A percentile compares a stretch with the other conserved stretches of the same genome.
phyloP scores from a whole-genome alignment of 2,888 invertebrate species.

The Acleris cristana region DNA sequence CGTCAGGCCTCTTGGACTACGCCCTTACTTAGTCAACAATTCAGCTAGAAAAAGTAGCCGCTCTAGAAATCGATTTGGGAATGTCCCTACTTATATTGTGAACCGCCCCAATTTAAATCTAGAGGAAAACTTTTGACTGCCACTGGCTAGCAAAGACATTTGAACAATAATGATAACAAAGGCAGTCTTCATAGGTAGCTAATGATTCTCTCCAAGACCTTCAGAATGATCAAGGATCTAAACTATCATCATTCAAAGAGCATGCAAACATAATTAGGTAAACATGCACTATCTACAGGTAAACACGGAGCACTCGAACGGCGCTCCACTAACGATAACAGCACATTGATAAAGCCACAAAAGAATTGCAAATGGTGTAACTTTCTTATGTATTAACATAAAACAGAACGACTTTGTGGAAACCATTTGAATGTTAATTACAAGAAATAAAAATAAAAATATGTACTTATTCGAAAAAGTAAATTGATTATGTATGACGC shows the following conservation, averaged over 20 bases:
- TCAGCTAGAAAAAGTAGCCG: not conserved
- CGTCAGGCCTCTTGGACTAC: too few species aligned
- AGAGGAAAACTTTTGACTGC: too few species aligned
- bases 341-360: conserved; percentile 49
- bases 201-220: not conserved
- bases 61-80: too few species aligned
- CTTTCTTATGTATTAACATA: conserved; percentile 36
- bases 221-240: conserved; percentile 7
- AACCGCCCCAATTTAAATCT: too few species aligned
- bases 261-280: conserved; percentile 2
- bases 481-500: too few species aligned
- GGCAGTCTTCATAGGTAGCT: too few species aligned
- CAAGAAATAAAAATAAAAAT: too few species aligned
- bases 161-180: not conserved
- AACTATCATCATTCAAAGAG: conserved; percentile 23
- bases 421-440: not conserved
- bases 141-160: too few species aligned
- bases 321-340: conserved; percentile 50
- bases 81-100: too few species aligned
- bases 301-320: conserved; percentile 44
- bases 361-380: conserved; percentile 49
- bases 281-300: conserved; percentile 46
- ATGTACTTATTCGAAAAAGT: too few species aligned
- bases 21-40: not conserved
- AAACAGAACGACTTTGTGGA: not conserved